Evolutionary conservation across 2,888 invertebrate genomes (phyloP).

Genomic region (Diarsia brunnea): DNA sequence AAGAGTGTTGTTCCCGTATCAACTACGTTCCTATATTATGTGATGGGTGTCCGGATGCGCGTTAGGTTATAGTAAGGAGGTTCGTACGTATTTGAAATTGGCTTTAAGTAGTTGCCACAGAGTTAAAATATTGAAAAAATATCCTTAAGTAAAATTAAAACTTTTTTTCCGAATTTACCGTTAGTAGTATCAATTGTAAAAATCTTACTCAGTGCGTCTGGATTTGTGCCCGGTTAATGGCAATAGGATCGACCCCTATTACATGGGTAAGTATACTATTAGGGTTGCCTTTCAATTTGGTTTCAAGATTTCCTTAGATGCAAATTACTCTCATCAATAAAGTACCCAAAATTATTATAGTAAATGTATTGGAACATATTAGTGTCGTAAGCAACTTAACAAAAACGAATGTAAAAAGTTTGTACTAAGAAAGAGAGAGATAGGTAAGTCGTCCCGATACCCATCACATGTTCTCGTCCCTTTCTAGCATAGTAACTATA

Average conservation of each 20-base stretch:
- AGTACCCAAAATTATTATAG: slow-evolving; percentile 16
- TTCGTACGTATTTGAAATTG: slow-evolving; percentile 46
- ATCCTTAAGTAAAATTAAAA: slow-evolving; percentile 6
- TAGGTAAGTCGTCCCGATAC: slow-evolving; percentile 68
- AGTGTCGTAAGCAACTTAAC: slow-evolving; percentile 3
- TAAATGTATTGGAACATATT: slow-evolving; percentile 27
- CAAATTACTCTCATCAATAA: slow-evolving; percentile 5
- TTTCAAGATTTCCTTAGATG: neutral
- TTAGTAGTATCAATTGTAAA: neutral
- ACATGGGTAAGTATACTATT: neutral
- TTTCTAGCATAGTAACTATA: slow-evolving; percentile 72
- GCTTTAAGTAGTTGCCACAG: slow-evolving; percentile 50
- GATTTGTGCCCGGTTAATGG: neutral
- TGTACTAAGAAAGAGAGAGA: slow-evolving; percentile 55
- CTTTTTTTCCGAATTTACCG: neutral
- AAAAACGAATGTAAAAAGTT: slow-evolving; percentile 34
- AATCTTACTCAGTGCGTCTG: neutral
- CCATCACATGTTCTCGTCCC: slow-evolving; percentile 74
- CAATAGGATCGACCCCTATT: too few species aligned
- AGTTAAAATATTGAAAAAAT: neutral
- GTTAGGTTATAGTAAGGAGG: slow-evolving; percentile 33
- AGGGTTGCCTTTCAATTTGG: neutral
- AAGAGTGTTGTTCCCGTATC: slow-evolving; percentile 79
- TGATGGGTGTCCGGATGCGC: slow-evolving; percentile 74
- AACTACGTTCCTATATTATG: slow-evolving; percentile 71